phyloP scores from a whole-genome alignment of 2,113 vertebrate species.

The Carollia perspicillata region DNA sequence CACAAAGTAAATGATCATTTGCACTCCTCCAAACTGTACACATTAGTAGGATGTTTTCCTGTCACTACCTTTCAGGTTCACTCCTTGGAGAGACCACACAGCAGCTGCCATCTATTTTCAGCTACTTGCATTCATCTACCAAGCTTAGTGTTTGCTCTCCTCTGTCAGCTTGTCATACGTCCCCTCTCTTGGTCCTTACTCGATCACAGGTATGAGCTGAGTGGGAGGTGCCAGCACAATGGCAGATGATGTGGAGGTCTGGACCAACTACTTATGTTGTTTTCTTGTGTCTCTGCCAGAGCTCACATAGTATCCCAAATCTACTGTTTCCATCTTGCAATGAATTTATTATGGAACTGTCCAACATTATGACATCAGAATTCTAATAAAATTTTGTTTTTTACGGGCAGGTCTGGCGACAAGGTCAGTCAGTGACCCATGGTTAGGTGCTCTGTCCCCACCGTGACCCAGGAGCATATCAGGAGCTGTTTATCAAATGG shows the following conservation, averaged over 20 bases:
- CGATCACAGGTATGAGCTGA: background rate
- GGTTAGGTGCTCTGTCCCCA: background rate
- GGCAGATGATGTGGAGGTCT: background rate
- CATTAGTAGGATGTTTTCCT: background rate
- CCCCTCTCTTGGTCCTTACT: background rate
- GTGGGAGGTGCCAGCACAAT: background rate
- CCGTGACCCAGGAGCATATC: background rate
- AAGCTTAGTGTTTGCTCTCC: background rate
- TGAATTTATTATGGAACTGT: background rate
- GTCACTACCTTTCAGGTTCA: background rate
- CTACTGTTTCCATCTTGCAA: background rate
- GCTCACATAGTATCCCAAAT: background rate
- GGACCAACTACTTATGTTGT: background rate
- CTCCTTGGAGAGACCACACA: background rate
- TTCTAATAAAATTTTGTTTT: background rate
- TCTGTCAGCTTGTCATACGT: background rate
- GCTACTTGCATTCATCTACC: background rate
- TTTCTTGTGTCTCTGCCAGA: background rate
- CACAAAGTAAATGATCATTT: background rate
- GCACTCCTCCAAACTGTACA: background rate
- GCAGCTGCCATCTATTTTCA: background rate
- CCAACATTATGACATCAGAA: background rate
- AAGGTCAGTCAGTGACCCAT: background rate
- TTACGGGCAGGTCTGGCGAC: background rate
- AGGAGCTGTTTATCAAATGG: background rate